These are phyloP conservation scores for Spinus pinus DNA, from an alignment of 2,797 vertebrate genomes.

Conservation along the genomic window DNA sequence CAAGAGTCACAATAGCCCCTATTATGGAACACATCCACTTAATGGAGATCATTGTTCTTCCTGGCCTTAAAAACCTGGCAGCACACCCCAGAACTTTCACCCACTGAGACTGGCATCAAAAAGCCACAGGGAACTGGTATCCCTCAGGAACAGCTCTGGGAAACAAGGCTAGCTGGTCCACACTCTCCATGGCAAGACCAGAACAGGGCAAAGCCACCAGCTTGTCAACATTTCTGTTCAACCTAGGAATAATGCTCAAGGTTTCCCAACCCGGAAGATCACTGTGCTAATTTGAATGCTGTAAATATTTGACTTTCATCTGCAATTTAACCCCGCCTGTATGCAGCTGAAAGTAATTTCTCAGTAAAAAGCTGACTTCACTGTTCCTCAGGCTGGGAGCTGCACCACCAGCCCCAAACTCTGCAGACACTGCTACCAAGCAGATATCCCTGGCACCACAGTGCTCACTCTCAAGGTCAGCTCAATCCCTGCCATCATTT, in stretches of 20 bases:
- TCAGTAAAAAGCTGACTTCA: background rate
- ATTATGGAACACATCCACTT: background rate
- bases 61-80: background rate
- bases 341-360: background rate
- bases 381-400: fast-evolving
- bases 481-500: background rate
- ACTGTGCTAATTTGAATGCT: background rate
- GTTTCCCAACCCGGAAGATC: background rate
- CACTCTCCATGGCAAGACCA: fast-evolving
- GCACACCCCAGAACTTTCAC: background rate
- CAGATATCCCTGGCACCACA: background rate
- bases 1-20: background rate
- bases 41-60: background rate
- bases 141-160: background rate
- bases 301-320: conserved; percentile 19
- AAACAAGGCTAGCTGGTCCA: background rate
- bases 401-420: background rate
- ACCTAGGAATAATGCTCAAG: background rate
- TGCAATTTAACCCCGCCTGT: background rate
- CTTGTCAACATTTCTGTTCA: background rate
- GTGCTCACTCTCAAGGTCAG: background rate
- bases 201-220: background rate
- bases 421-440: background rate
- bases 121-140: background rate
- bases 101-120: background rate